A percentile compares a stretch with the other conserved stretches of the same genome.
phyloP scores from a whole-genome alignment of 2,797 vertebrate genomes.

The Halcyon smyrnensis region DNA sequence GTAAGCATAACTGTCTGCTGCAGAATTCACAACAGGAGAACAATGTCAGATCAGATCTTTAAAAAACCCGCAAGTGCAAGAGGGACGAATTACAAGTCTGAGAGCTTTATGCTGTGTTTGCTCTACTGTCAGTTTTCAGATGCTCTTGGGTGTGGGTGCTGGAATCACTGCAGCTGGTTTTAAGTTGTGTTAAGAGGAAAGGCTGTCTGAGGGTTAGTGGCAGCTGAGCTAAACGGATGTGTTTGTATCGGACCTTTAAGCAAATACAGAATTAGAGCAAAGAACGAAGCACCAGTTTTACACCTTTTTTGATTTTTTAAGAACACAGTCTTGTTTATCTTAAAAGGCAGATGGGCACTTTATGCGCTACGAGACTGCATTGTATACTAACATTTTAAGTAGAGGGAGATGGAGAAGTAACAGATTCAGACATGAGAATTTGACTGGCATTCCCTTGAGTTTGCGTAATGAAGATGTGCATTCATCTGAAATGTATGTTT shows the following conservation, averaged over 20 bases:
- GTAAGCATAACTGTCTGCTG: neutral
- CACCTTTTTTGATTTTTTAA: neutral
- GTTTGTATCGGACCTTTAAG: neutral
- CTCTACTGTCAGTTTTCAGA: neutral
- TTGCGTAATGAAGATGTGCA: too few relatives aligned
- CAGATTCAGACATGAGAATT: too few relatives aligned
- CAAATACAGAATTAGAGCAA: neutral
- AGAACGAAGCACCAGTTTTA: neutral
- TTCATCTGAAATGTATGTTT: too few relatives aligned
- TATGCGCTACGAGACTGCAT: rapidly evolving
- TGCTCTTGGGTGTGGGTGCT: neutral
- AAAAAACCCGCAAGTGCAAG: neutral
- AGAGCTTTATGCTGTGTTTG: neutral
- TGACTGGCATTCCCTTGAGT: too few relatives aligned
- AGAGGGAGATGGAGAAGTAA: neutral
- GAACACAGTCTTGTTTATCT: neutral
- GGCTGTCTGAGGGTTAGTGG: neutral
- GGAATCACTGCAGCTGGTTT: neutral
- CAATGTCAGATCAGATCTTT: neutral
- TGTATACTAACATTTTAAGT: neutral
- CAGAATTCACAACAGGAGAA: neutral
- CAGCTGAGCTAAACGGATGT: neutral
- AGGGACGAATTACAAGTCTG: neutral
- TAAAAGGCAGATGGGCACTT: neutral
- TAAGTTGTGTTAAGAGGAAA: neutral